phyloP scores from a whole-genome alignment of 2,888 invertebrate genomes.

The Sminthurides aquaticus region DNA sequence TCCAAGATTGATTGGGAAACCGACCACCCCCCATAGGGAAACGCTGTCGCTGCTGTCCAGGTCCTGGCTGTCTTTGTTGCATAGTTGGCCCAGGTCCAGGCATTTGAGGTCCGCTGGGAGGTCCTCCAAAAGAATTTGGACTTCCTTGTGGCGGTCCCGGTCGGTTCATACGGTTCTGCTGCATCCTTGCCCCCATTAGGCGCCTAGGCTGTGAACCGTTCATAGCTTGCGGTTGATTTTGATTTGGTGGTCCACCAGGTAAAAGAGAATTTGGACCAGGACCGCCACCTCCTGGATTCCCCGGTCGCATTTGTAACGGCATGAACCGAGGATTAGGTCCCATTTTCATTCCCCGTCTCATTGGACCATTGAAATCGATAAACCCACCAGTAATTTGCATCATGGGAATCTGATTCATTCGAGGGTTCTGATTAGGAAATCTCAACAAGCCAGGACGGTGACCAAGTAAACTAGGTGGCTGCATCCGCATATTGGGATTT shows the following conservation, averaged over 20 bases:
- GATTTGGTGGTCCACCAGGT: neutral
- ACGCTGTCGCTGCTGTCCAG: slow-evolving; percentile 1
- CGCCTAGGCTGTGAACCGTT: neutral
- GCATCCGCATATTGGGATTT: neutral
- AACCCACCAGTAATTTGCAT: slow-evolving; percentile 36
- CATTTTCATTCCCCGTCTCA: slow-evolving; percentile 19
- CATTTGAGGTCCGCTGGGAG: neutral
- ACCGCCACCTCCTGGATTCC: neutral
- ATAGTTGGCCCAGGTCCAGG: neutral
- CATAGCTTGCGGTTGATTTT: neutral
- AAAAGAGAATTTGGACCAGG: neutral
- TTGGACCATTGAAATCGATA: slow-evolving; percentile 37
- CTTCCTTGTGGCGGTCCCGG: slow-evolving; percentile 1
- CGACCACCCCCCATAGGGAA: neutral
- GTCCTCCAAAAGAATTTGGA: neutral
- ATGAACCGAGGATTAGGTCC: too few relatives aligned
- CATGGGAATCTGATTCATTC: slow-evolving; percentile 19
- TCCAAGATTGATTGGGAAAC: neutral
- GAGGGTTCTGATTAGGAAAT: slow-evolving; percentile 16
- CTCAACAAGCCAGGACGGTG: slow-evolving; percentile 18
- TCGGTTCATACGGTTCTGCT: neutral
- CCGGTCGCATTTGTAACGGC: neutral
- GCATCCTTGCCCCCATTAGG: neutral
- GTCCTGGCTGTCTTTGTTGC: neutral
- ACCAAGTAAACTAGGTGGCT: slow-evolving; percentile 7